These are phyloP conservation scores for Adelphocoris suturalis DNA, from an alignment of 2,888 invertebrate species.

Conservation along the genomic window DNA sequence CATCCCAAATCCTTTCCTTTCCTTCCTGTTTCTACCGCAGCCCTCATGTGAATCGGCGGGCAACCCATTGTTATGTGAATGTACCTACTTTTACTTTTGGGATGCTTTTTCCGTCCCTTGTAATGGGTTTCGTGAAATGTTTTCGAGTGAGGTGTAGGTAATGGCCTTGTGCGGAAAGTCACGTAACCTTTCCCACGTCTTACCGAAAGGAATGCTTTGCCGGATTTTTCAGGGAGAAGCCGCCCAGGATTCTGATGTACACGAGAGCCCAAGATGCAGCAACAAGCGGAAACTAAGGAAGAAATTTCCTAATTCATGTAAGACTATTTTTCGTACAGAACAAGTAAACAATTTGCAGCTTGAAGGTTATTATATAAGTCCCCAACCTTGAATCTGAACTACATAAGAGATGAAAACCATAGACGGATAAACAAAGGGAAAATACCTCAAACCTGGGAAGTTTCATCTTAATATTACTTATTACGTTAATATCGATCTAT, in stretches of 20 bases:
- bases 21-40: neutral
- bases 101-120: slow-evolving; percentile 37
- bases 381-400: too few species aligned
- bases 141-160: slow-evolving; percentile 43
- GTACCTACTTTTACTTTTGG: slow-evolving; percentile 52
- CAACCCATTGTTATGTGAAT: slow-evolving; percentile 43
- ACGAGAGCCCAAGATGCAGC: neutral
- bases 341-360: too few species aligned
- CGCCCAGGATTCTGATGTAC: neutral
- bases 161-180: slow-evolving; percentile 46
- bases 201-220: neutral
- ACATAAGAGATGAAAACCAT: too few species aligned
- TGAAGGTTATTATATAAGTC: too few species aligned
- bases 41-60: slow-evolving; percentile 36
- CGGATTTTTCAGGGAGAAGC: slow-evolving; percentile 2
- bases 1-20: neutral
- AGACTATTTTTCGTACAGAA: too few species aligned
- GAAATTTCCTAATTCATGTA: too few species aligned
- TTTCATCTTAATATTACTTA: too few species aligned
- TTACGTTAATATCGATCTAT: too few species aligned
- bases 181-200: slow-evolving; percentile 54
- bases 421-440: too few species aligned
- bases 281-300: too few species aligned
- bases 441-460: too few species aligned
- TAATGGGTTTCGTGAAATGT: slow-evolving; percentile 52